Evolutionary conservation across 2,797 vertebrate genomes (phyloP), one percentile per base, ranked within the genome.

Genomic region (Danio jaintianensis): DNA sequence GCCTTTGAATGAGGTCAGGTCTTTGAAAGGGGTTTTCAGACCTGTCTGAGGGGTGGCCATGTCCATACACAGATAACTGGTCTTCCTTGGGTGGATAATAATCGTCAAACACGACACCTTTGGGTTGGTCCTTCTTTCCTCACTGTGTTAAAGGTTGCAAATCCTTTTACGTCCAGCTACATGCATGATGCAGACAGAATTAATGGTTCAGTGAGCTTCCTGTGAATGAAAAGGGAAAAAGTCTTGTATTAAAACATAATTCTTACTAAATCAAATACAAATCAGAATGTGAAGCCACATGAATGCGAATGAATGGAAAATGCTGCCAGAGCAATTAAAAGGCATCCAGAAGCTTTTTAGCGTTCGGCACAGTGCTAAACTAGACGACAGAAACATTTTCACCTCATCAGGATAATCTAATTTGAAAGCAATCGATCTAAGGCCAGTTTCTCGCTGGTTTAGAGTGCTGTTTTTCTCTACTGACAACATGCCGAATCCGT

Each of bases 21-120:
- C 93, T 92, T 94, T 94, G 82, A 94, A 94, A 48, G 92, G 88
- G 83, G 90, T 90, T 89, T 93, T 94, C 89, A 94, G 82, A 88
- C 91, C 93, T 79, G 91, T 93, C 90, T 94, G 94, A 86, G 93
- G 91, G 88, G 93, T 90, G 86, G 93, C 93, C 94, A 95, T 95
- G 47, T 87, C 85, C 80, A 64, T 70, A 83, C 84, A 86, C 85
- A 77, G 77, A 74, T 71, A 80, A 82, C 52, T 36, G 83, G 81
- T 83, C 2, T 81, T 78, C 82, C 83, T 83, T 83, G 45, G 84
- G 82, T 80, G 66, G 76, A 75, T 82, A 87, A 82, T 86, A 12
- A 78, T 72, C 0, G 11, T 74, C 45, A 48, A 69, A 64, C 48
- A 18, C 7, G 84, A 83, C 79, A 88, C 83, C 85, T 84, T 47